Conservation (phyloP, 2,113 vertebrate species). For the Hiodon alosoides region DNA sequence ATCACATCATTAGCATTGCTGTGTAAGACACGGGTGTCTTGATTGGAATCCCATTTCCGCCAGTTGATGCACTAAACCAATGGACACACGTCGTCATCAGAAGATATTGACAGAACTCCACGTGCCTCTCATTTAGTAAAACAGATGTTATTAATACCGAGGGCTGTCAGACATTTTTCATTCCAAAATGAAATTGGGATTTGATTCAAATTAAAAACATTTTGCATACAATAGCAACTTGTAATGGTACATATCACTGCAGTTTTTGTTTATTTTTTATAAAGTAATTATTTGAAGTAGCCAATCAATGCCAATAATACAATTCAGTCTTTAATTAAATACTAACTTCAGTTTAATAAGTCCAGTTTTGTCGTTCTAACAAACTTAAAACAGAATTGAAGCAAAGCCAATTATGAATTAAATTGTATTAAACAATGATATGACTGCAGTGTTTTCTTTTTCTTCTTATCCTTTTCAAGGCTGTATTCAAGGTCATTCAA, state of each 20-base stretch:
- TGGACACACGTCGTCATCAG: conserved; percentile 20
- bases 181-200: background rate
- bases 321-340: conserved; percentile 59
- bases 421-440: conserved; percentile 58
- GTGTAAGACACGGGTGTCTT: conserved; percentile 41
- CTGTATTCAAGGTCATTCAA: conserved; percentile 44
- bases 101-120: conserved; percentile 9
- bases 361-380: conserved; percentile 59
- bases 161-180: background rate
- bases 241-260: conserved; percentile 38
- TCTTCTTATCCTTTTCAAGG: conserved; percentile 20
- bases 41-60: conserved; percentile 50
- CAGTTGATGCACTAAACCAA: conserved; percentile 13
- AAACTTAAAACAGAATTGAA: conserved; percentile 63
- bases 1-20: conserved; percentile 7
- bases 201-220: conserved; percentile 35
- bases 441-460: conserved; percentile 37
- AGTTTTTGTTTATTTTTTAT: conserved; percentile 48
- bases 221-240: conserved; percentile 39
- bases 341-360: conserved; percentile 66
- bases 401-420: conserved; percentile 67
- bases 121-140: conserved; percentile 10
- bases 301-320: conserved; percentile 63
- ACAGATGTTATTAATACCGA: conserved; percentile 13
- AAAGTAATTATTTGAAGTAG: conserved; percentile 43